Percentiles rank a stretch among this genome's conserved stretches.
These are phyloP conservation scores for Furcifer pardalis DNA, from an alignment of 2,797 vertebrate genomes.

Conservation along the genomic window DNA sequence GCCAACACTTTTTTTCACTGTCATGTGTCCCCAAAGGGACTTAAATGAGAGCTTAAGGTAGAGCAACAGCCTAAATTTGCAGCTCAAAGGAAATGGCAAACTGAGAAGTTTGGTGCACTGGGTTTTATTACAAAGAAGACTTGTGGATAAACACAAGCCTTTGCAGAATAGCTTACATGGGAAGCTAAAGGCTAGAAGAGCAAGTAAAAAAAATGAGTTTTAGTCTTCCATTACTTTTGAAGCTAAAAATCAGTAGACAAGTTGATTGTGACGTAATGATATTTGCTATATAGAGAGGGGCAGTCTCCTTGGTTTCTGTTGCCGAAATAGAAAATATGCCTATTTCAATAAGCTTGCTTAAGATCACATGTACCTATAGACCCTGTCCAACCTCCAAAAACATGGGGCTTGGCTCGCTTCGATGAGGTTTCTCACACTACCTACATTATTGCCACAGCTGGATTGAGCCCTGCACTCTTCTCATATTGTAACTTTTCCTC, in stretches of 20 bases:
- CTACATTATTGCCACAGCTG: not conserved
- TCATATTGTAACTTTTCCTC: not conserved
- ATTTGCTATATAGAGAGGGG: not conserved
- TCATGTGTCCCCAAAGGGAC: constrained; percentile 32
- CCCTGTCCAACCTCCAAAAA: not conserved
- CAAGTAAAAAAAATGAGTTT: not conserved
- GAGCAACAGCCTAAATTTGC: not conserved
- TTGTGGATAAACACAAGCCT: not conserved
- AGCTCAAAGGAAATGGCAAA: constrained; percentile 1
- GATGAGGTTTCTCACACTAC: not conserved
- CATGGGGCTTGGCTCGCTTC: not conserved
- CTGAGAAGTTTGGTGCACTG: constrained; percentile 7
- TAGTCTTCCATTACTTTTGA: not conserved
- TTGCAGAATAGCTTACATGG: not conserved
- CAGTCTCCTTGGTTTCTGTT: not conserved
- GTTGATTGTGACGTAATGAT: not conserved
- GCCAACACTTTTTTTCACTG: constrained; percentile 11
- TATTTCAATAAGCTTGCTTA: not conserved
- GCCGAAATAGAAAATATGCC: not conserved
- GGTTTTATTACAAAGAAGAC: constrained; percentile 13
- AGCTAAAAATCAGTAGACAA: constrained; percentile 1
- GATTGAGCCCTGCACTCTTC: not conserved
- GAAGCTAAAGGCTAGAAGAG: constrained; percentile 5
- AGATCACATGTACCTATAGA: not conserved
- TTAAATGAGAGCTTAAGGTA: constrained; percentile 9